Conservation (phyloP, 2,797 vertebrate genomes). For the Acanthornis magna region DNA sequence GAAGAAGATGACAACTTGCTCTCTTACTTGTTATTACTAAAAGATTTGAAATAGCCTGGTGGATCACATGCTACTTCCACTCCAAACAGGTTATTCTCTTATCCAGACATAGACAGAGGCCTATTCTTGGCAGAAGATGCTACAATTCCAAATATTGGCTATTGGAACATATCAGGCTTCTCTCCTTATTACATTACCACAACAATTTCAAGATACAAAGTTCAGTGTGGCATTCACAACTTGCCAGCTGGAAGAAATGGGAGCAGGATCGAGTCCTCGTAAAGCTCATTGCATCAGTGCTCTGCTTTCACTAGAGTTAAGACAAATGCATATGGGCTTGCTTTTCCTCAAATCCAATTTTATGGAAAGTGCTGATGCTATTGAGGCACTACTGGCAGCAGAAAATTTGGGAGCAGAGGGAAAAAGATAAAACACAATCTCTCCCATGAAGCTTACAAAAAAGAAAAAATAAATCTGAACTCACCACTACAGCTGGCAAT, state of each 20-base stretch:
- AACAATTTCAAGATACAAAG: neutral
- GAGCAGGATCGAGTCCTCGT: neutral
- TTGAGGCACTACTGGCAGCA: neutral
- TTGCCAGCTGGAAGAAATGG: neutral
- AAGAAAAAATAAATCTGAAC: constrained; percentile 48
- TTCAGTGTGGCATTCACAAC: neutral
- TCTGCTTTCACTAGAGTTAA: neutral
- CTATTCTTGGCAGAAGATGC: neutral
- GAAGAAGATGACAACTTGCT: neutral
- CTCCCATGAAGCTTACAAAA: neutral
- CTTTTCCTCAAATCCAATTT: neutral
- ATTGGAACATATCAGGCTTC: neutral
- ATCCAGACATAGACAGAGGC: neutral
- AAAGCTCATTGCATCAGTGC: neutral
- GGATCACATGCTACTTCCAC: neutral
- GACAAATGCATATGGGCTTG: neutral
- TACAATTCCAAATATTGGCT: neutral
- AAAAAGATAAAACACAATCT: neutral
- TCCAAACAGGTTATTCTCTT: neutral
- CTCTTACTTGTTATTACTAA: neutral
- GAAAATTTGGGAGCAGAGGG: neutral
- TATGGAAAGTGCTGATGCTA: neutral
- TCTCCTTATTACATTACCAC: neutral
- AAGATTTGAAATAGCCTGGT: neutral
- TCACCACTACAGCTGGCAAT: constrained; percentile 89